Conservation (phyloP, 1,140 invertebrate genomes). For the Olivierus martensii region DNA sequence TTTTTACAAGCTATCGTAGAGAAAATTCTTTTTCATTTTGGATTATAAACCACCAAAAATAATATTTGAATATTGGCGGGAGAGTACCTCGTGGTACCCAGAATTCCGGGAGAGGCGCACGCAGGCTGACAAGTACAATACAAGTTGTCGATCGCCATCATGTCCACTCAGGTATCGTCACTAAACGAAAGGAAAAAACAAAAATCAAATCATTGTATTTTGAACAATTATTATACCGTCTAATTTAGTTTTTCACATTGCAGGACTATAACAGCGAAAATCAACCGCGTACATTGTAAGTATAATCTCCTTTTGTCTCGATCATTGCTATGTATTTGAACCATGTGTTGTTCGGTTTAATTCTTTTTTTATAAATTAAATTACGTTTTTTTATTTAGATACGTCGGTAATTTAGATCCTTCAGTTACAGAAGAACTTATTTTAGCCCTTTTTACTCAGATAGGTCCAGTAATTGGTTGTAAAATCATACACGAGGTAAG, state of each 20-base stretch:
- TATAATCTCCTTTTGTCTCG: constrained; percentile 1
- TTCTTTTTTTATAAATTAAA: not conserved
- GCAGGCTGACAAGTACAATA: too few species aligned
- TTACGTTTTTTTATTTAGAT: constrained; percentile 35
- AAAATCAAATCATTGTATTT: not conserved
- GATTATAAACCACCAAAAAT: too few species aligned
- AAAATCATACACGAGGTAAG: constrained; percentile 89
- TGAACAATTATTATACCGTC: not conserved
- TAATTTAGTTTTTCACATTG: constrained; percentile 4
- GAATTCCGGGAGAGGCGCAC: too few species aligned
- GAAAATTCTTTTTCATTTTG: too few species aligned
- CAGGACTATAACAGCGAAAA: constrained; percentile 11
- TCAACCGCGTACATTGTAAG: constrained; percentile 15
- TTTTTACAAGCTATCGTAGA: too few species aligned
- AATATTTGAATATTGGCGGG: too few species aligned
- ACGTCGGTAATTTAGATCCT: constrained; percentile 92
- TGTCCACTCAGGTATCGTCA: constrained; percentile 12
- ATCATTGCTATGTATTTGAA: not conserved
- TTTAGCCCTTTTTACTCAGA: constrained; percentile 84
- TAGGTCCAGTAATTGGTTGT: constrained; percentile 89
- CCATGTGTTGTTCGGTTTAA: constrained; percentile 1
- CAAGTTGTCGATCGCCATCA: constrained; percentile 7
- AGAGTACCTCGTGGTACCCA: too few species aligned
- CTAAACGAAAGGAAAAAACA: too few species aligned
- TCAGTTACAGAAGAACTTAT: constrained; percentile 87